Evolutionary conservation across 2,797 vertebrate genomes (phyloP).

Genomic region (Pogoniulus pusillus): DNA sequence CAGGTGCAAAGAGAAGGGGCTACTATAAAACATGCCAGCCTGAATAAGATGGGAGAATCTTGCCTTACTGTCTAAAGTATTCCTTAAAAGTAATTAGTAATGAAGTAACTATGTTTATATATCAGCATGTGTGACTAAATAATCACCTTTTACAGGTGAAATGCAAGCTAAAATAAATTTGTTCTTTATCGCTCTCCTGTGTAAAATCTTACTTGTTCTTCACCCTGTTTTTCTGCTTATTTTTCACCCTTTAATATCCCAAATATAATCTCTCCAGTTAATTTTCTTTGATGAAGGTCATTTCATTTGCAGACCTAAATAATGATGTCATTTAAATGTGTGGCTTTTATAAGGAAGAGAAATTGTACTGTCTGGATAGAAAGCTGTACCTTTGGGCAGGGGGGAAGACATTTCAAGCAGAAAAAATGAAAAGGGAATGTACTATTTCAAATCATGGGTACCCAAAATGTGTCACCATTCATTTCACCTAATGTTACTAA

Average conservation of each 20-base stretch:
- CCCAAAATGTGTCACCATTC: background rate
- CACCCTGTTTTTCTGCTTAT: background rate
- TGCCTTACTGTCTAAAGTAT: background rate
- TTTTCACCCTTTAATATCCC: background rate
- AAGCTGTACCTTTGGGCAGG: background rate
- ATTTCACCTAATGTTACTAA: background rate
- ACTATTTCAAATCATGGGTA: conserved; percentile 4
- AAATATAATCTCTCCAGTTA: background rate
- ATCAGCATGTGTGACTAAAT: background rate
- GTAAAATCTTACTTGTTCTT: background rate
- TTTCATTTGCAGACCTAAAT: background rate
- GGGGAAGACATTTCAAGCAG: conserved; percentile 1
- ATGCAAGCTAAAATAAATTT: background rate
- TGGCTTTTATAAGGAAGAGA: conserved; percentile 2
- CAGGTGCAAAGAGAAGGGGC: background rate
- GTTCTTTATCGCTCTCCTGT: background rate
- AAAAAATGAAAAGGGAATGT: background rate
- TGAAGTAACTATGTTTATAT: background rate
- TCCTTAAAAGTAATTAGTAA: background rate
- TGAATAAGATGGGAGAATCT: background rate
- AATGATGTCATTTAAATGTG: background rate
- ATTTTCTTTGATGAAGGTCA: background rate
- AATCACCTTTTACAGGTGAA: background rate
- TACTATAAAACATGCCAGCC: background rate
- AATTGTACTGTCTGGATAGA: conserved; percentile 3